A percentile compares a stretch with the other conserved stretches of the same genome.
Evolutionary conservation across 2,113 vertebrate genomes (phyloP).

Genomic region (Ramphastos sulfuratus): DNA sequence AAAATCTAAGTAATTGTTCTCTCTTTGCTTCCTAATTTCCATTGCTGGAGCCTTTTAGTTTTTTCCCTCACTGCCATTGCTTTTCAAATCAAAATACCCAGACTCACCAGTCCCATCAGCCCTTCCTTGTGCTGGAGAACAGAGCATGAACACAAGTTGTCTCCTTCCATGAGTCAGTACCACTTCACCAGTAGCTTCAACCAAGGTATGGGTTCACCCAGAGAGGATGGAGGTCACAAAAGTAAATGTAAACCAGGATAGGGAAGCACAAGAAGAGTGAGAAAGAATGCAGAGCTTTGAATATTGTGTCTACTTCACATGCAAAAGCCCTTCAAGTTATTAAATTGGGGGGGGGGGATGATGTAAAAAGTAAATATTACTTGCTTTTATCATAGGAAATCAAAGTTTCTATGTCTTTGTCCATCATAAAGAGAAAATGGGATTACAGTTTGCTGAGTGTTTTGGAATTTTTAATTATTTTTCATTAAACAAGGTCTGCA

Average conservation of each 20-base stretch:
- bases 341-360: accelerated
- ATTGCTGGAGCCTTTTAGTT: background rate
- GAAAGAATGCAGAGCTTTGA: background rate
- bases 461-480: slow-evolving; percentile 53
- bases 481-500: background rate
- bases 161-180: background rate
- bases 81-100: background rate
- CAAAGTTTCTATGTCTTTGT: background rate
- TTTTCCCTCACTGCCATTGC: background rate
- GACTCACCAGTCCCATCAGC: background rate
- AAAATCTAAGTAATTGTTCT: background rate
- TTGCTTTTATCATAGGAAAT: background rate
- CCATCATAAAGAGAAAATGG: background rate
- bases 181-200: background rate
- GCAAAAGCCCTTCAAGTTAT: background rate
- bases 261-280: background rate
- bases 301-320: background rate
- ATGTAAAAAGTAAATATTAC: background rate
- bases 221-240: background rate
- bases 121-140: background rate
- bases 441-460: background rate
- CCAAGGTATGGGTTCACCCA: background rate
- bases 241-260: background rate
- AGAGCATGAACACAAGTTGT: background rate
- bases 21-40: background rate